These are phyloP conservation scores for Cerastoderma edule DNA, from an alignment of 2,888 invertebrate genomes.

Conservation along the genomic window DNA sequence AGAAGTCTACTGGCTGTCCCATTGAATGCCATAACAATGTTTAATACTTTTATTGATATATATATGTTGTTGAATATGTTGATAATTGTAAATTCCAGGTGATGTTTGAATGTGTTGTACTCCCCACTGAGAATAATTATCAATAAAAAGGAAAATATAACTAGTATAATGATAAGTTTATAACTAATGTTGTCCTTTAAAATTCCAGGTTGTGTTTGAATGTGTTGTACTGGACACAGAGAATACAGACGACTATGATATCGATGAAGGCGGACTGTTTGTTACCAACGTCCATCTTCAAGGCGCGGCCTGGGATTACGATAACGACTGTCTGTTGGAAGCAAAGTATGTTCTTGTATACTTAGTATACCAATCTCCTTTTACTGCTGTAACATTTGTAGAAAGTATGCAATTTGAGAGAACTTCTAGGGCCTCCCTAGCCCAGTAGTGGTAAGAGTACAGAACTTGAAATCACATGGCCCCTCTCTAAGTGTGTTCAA, in stretches of 20 bases:
- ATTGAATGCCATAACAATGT: too few relatives aligned
- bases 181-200: not conserved
- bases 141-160: too few relatives aligned
- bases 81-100: slow-evolving; percentile 73
- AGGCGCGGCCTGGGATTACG: slow-evolving; percentile 79
- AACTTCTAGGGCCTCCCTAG: too few relatives aligned
- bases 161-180: too few relatives aligned
- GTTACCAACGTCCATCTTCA: slow-evolving; percentile 75
- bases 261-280: slow-evolving; percentile 78
- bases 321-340: slow-evolving; percentile 70
- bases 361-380: not conserved
- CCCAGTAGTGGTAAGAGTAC: too few relatives aligned
- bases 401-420: not conserved
- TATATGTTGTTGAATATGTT: too few relatives aligned
- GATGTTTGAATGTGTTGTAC: slow-evolving; percentile 70
- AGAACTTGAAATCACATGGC: too few relatives aligned
- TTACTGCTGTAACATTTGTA: not conserved
- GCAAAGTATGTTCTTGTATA: slow-evolving; percentile 68
- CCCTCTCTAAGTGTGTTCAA: too few relatives aligned
- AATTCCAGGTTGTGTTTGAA: slow-evolving; percentile 71
- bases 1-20: too few relatives aligned
- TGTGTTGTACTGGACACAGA: slow-evolving; percentile 72
- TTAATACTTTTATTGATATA: too few relatives aligned
- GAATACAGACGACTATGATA: slow-evolving; percentile 69
- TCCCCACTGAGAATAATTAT: slow-evolving; percentile 67